A percentile compares a stretch with the other conserved stretches of the same genome.
Conservation (phyloP, 2,113 vertebrate genomes). For the Laticauda colubrina region DNA sequence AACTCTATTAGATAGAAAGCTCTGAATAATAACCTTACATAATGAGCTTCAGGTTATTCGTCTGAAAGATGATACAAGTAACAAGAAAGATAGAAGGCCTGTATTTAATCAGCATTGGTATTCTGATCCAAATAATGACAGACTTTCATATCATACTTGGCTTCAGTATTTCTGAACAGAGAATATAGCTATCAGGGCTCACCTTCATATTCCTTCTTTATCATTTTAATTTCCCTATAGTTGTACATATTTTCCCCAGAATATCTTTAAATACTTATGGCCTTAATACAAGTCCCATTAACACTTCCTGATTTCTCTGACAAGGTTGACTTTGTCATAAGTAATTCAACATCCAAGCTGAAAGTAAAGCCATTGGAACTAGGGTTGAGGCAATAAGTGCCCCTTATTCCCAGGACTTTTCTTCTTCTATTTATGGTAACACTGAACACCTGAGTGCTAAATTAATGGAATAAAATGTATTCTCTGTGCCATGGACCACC, state of each 20-base stretch:
- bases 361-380: neutral
- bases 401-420: neutral
- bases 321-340: neutral
- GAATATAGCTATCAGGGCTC: neutral
- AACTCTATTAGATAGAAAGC: neutral
- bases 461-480: constrained; percentile 45
- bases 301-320: neutral
- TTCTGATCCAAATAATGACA: neutral
- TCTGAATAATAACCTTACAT: neutral
- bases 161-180: neutral
- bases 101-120: neutral
- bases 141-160: neutral
- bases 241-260: constrained; percentile 1
- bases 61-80: neutral
- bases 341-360: neutral
- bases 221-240: constrained; percentile 1
- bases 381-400: constrained; percentile 10
- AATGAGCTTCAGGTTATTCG: neutral
- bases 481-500: constrained; percentile 31
- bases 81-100: neutral
- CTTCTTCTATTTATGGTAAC: neutral
- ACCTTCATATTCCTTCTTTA: neutral
- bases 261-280: constrained; percentile 15
- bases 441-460: constrained; percentile 22
- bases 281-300: neutral